Percentiles rank a stretch among this genome's conserved stretches.
These are phyloP conservation scores for Protodeltote pygarga DNA, from an alignment of 2,888 invertebrate species.

Conservation along the genomic window DNA sequence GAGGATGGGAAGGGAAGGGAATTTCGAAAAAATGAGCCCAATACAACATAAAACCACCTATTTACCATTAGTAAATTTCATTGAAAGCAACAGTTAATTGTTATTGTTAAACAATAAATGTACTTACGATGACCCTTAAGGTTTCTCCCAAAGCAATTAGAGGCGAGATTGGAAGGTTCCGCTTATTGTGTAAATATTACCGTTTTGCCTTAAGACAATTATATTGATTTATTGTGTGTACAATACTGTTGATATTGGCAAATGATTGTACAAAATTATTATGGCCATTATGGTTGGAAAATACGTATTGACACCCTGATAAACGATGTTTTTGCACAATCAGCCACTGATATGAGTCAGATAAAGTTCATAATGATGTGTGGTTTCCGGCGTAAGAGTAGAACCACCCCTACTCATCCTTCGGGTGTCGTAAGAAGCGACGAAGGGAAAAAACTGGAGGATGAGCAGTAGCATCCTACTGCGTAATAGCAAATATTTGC, in stretches of 20 bases:
- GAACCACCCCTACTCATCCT: too few relatives aligned
- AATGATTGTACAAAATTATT: neutral
- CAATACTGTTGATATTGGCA: neutral
- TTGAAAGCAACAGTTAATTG: neutral
- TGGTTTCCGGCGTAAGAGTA: too few relatives aligned
- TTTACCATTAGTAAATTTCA: neutral
- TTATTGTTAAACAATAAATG: slow-evolving; percentile 6
- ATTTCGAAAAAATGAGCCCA: too few relatives aligned
- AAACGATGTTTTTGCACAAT: too few relatives aligned
- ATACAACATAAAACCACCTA: too few relatives aligned
- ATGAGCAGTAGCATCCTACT: too few relatives aligned
- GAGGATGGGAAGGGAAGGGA: too few relatives aligned
- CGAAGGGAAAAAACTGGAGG: too few relatives aligned
- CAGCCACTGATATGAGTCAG: too few relatives aligned
- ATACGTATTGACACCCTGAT: neutral
- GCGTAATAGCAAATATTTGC: too few relatives aligned
- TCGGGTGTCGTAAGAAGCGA: too few relatives aligned
- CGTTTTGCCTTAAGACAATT: slow-evolving; percentile 8
- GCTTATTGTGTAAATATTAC: slow-evolving; percentile 7
- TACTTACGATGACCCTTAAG: slow-evolving; percentile 1
- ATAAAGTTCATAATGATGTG: too few relatives aligned
- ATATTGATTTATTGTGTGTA: slow-evolving; percentile 17
- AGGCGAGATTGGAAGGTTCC: slow-evolving; percentile 2
- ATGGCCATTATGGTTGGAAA: neutral
- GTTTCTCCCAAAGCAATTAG: slow-evolving; percentile 7